Percentiles rank a stretch among this genome's conserved stretches.
Conservation (phyloP, 2,888 invertebrate species). For the Drosophila kanekoi region DNA sequence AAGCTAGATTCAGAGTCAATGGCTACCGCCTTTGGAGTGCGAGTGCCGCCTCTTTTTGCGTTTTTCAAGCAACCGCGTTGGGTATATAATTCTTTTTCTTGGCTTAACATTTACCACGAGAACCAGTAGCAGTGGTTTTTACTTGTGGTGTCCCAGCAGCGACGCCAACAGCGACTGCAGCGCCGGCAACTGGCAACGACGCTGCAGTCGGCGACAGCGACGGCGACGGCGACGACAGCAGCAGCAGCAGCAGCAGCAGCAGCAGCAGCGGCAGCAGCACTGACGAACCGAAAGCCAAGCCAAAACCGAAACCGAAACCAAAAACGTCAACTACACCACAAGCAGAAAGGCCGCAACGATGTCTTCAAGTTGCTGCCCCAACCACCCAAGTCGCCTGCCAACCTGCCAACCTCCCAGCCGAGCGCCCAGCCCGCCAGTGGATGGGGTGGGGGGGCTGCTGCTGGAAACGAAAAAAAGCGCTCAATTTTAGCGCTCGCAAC, state of each 20-base stretch:
- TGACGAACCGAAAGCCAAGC: slow-evolving; percentile 62
- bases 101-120: slow-evolving; percentile 84
- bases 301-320: slow-evolving; percentile 74
- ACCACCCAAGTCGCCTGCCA: slow-evolving; percentile 5
- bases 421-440: not conserved
- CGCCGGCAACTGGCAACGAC: slow-evolving; percentile 9
- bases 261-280: slow-evolving; percentile 10
- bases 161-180: slow-evolving; percentile 27
- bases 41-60: slow-evolving; percentile 63
- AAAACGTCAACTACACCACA: slow-evolving; percentile 81
- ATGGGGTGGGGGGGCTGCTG: not conserved
- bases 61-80: slow-evolving; percentile 58
- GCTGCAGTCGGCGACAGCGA: slow-evolving; percentile 8
- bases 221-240: not conserved
- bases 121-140: slow-evolving; percentile 86
- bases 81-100: slow-evolving; percentile 79
- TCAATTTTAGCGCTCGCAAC: slow-evolving; percentile 70
- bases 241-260: not conserved
- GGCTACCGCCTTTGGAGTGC: slow-evolving; percentile 51
- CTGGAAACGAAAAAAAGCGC: slow-evolving; percentile 63
- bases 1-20: slow-evolving; percentile 17
- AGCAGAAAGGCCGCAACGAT: slow-evolving; percentile 80
- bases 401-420: not conserved
- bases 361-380: slow-evolving; percentile 69
- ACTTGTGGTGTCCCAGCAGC: slow-evolving; percentile 80